A percentile compares a stretch with the other conserved stretches of the same genome.
Evolutionary conservation across 2,113 vertebrate genomes (phyloP).

Genomic region (Pterocles gutturalis): DNA sequence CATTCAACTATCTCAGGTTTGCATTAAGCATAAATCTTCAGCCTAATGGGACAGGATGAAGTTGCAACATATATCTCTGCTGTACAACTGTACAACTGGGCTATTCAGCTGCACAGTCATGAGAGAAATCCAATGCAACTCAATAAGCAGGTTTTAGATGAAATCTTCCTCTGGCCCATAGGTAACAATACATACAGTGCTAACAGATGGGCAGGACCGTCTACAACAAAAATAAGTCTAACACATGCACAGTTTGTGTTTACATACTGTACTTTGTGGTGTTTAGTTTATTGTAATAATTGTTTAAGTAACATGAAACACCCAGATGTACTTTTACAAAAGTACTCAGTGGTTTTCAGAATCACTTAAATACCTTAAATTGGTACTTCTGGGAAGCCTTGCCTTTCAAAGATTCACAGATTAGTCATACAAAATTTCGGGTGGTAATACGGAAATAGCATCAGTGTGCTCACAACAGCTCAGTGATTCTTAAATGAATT

Average conservation of each 20-base stretch:
- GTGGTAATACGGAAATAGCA: background rate
- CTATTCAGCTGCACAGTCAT: background rate
- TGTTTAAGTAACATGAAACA: background rate
- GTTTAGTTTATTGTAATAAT: background rate
- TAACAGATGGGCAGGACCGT: background rate
- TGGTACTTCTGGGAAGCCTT: background rate
- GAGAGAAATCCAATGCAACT: background rate
- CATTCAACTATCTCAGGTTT: background rate
- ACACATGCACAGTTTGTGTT: background rate
- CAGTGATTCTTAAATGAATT: background rate
- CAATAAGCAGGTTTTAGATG: background rate
- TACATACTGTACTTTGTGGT: background rate
- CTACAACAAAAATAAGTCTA: background rate
- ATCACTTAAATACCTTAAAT: background rate
- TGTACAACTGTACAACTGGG: accelerated
- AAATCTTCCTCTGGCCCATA: background rate
- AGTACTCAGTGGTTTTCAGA: background rate
- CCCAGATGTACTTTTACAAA: background rate
- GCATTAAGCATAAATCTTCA: background rate
- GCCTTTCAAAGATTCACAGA: background rate
- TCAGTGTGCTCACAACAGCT: background rate
- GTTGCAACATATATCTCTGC: background rate
- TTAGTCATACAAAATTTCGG: background rate
- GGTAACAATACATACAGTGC: background rate
- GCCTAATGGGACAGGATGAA: background rate